Percentiles rank a stretch among this genome's conserved stretches.
Conservation (phyloP, 2,113 vertebrate genomes). For the Pundamilia nyererei region DNA sequence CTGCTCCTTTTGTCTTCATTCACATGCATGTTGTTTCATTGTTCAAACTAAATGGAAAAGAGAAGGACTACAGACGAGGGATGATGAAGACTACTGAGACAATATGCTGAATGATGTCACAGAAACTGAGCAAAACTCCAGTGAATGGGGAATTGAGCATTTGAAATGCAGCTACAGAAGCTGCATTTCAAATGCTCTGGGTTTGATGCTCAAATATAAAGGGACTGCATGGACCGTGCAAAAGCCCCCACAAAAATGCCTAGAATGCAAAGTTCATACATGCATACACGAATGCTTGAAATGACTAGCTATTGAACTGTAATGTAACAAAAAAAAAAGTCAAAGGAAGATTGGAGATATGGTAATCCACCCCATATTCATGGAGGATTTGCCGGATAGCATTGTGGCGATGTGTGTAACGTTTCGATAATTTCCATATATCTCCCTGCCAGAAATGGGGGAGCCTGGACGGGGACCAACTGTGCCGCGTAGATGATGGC, state of each 20-base stretch:
- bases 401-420: background rate
- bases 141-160: background rate
- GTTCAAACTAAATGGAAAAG: background rate
- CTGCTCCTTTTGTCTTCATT: slow-evolving; percentile 17
- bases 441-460: slow-evolving; percentile 33
- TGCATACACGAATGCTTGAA: background rate
- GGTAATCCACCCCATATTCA: background rate
- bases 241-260: background rate
- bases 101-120: background rate
- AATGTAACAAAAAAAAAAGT: background rate
- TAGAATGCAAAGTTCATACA: background rate
- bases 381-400: background rate
- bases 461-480: slow-evolving; percentile 41
- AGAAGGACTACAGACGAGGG: background rate
- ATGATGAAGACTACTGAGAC: background rate
- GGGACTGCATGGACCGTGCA: background rate
- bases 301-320: background rate
- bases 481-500: slow-evolving; percentile 50
- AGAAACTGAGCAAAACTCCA: background rate
- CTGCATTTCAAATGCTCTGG: background rate
- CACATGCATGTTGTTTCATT: background rate
- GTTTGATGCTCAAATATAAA: background rate
- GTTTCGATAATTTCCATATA: slow-evolving; percentile 29
- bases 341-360: background rate
- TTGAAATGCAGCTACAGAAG: background rate